Evolutionary conservation across 2,888 invertebrate genomes (phyloP).

Genomic region (Rotaria socialis): DNA sequence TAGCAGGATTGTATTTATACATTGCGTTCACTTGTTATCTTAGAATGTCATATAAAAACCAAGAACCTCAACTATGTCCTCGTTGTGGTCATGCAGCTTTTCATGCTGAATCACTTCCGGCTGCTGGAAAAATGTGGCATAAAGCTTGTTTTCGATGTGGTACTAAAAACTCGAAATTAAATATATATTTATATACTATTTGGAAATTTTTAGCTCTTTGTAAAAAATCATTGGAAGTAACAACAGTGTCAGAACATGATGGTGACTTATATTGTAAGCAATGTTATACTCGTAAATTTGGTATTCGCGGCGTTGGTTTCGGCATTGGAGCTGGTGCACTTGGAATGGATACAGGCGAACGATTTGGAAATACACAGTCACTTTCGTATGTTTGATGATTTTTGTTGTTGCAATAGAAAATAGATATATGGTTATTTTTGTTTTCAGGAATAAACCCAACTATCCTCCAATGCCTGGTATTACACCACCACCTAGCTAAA

Average conservation of each 20-base stretch:
- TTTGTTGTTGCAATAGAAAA: not conserved
- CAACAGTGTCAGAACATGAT: conserved; percentile 74
- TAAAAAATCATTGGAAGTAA: conserved; percentile 44
- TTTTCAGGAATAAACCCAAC: conserved; percentile 41
- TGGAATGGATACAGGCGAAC: conserved; percentile 44
- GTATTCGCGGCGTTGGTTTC: conserved; percentile 44
- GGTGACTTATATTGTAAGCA: conserved; percentile 85
- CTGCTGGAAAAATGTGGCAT: conserved; percentile 14
- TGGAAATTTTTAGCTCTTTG: conserved; percentile 28
- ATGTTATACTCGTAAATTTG: conserved; percentile 67
- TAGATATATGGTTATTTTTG: not conserved
- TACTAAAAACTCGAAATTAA: not conserved
- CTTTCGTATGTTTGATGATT: not conserved
- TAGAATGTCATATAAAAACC: not conserved
- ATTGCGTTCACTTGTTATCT: not conserved
- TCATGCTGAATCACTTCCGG: conserved; percentile 20
- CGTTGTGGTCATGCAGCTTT: not conserved
- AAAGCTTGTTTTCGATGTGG: conserved; percentile 23
- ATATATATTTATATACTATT: too few relatives aligned
- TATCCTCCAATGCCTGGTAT: conserved; percentile 38
- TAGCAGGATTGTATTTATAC: too few relatives aligned
- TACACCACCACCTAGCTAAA: not conserved
- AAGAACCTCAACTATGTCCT: not conserved
- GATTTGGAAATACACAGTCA: conserved; percentile 39
- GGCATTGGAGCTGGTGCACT: conserved; percentile 44